Conservation (phyloP, 2,888 invertebrate genomes). For the Thera britannica region DNA sequence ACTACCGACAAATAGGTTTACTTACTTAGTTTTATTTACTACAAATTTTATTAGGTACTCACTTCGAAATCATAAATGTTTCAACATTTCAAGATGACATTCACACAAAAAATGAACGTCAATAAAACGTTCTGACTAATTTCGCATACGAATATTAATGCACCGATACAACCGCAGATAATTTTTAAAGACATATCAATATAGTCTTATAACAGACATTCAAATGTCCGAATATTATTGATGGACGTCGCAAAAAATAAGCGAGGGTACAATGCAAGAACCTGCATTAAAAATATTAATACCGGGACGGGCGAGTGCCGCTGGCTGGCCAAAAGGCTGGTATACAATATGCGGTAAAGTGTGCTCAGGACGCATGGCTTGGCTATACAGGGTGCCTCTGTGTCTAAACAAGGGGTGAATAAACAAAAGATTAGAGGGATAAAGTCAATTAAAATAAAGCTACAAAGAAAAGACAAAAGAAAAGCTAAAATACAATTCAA, state of each 20-base stretch:
- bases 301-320: conserved; percentile 63
- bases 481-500: too few species aligned
- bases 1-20: too few species aligned
- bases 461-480: too few species aligned
- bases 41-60: too few species aligned
- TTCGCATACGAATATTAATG: conserved; percentile 58
- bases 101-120: conserved; percentile 43
- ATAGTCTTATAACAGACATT: conserved; percentile 75
- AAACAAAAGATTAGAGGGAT: too few species aligned
- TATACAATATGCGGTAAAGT: conserved; percentile 50
- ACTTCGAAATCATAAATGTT: background rate
- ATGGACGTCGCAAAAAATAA: conserved; percentile 76
- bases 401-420: background rate
- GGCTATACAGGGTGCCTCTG: conserved; percentile 51
- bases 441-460: too few species aligned
- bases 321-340: conserved; percentile 41
- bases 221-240: conserved; percentile 80
- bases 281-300: conserved; percentile 83
- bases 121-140: conserved; percentile 59
- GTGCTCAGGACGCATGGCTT: conserved; percentile 59
- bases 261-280: conserved; percentile 74
- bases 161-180: conserved; percentile 65
- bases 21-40: too few species aligned
- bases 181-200: conserved; percentile 67
- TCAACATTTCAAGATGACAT: conserved; percentile 4